A percentile compares a stretch with the other conserved stretches of the same genome.
phyloP scores from a whole-genome alignment of 2,113 vertebrate species.

The Catharus minimus region DNA sequence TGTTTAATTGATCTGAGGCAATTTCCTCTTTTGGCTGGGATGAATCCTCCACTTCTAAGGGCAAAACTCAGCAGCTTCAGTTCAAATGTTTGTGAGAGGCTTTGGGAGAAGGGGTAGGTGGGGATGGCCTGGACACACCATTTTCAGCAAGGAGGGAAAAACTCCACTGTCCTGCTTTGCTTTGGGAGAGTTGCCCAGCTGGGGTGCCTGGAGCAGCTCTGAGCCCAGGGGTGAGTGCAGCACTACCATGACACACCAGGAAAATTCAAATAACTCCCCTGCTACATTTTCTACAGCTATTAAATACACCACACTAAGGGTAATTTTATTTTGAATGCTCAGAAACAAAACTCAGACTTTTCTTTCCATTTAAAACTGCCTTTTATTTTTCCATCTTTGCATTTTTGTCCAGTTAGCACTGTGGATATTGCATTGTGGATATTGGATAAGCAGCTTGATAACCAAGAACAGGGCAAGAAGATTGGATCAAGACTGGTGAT shows the following conservation, averaged over 20 bases:
- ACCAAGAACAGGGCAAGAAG: too few relatives aligned
- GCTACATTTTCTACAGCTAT: neutral
- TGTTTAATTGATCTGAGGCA: too few relatives aligned
- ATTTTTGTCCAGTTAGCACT: neutral
- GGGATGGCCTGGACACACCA: neutral
- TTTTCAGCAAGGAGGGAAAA: neutral
- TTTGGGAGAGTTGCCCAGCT: neutral
- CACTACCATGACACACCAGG: fast-evolving
- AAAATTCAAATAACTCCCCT: neutral
- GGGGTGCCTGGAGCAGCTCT: neutral
- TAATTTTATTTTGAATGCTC: neutral
- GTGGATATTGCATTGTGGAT: too few relatives aligned
- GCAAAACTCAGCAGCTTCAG: neutral
- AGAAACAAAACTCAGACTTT: neutral
- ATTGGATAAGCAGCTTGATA: too few relatives aligned
- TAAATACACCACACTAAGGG: neutral
- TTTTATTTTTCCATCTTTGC: fast-evolving
- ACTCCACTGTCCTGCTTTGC: neutral
- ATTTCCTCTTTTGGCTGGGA: neutral
- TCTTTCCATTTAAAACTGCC: neutral
- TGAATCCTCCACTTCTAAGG: neutral
- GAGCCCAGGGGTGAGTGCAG: neutral
- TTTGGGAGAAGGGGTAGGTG: neutral
- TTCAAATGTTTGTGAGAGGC: neutral
- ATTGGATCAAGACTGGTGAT: too few relatives aligned